Conservation (phyloP, 2,797 vertebrate species). For the Steatocranus sp. region DNA sequence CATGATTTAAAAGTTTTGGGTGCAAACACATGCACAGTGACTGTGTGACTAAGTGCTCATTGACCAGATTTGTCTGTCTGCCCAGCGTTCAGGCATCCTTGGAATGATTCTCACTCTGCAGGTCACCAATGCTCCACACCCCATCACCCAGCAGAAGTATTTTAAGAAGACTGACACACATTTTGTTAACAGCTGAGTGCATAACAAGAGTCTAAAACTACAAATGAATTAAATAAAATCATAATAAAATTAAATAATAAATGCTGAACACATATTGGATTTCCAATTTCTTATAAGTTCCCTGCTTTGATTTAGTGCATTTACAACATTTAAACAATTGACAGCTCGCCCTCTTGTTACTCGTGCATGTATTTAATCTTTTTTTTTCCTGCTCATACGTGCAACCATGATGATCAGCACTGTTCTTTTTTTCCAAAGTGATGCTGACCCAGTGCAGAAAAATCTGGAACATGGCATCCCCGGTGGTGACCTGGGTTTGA, state of each 20-base stretch:
- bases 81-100: background rate
- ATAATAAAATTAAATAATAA: background rate
- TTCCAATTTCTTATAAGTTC: background rate
- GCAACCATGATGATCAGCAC: background rate
- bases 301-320: background rate
- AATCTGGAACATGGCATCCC: background rate
- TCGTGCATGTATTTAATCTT: background rate
- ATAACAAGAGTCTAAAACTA: background rate
- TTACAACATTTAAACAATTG: background rate
- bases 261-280: background rate
- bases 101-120: background rate
- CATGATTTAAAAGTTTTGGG: background rate
- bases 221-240: background rate
- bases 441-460: background rate
- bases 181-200: background rate
- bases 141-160: background rate
- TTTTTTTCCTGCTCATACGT: background rate
- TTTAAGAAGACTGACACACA: background rate
- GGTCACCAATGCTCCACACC: background rate
- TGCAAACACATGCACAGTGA: background rate
- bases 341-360: rapidly evolving
- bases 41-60: background rate
- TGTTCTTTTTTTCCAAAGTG: background rate
- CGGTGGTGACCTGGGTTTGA: background rate
- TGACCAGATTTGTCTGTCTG: background rate